Evolutionary conservation across 1,140 invertebrate species (phyloP), one percentile per base, ranked within the genome.

Genomic region (Caenorhabditis latens): DNA sequence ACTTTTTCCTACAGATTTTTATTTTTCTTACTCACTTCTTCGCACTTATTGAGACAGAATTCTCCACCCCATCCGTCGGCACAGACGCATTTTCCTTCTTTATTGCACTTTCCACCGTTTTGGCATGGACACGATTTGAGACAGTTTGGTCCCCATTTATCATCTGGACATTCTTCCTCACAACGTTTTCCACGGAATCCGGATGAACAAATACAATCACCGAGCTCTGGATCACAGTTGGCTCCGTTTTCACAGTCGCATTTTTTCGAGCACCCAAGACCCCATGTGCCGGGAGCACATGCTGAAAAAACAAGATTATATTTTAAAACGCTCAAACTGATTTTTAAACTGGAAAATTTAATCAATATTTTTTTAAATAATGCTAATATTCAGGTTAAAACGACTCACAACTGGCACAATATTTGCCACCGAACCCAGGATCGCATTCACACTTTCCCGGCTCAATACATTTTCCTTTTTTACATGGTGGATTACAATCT

Each of bases 371-470:
- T 53, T 53, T 6, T n/a, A n/a, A 11, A 53, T 11, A 6, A 3
- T 11, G 5, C 9, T 53, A 14, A 16, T 11, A 53, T 55, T 57
- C 40, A 79, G 86, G 90, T 43, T 89, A 82, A 32, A 67, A 50
- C 21, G 48, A 84, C 85, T 79, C 84, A 90, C 85, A 87, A 14
- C 71, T 71, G 75, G 83, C 84, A 90, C 97, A 98, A 50, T 94
- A 94, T 9, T 95, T 95, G 50, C 97, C 97, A 57, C 96, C 96
- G 92, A 95, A 98, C 65, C 96, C 96, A 61, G 95, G 94, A 86
- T 95, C 95, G 91, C 97, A 98, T 92, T 96, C 95, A 92, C 97
- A 98, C 85, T 94, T 94, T 90, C 97, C 95, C 0, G 97, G 96
- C 24, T 95, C 95, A 43, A 96, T 93, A 92, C 97, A 98, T 58